Conservation (phyloP, 2,113 vertebrate species). For the Pollachius pollachius region DNA sequence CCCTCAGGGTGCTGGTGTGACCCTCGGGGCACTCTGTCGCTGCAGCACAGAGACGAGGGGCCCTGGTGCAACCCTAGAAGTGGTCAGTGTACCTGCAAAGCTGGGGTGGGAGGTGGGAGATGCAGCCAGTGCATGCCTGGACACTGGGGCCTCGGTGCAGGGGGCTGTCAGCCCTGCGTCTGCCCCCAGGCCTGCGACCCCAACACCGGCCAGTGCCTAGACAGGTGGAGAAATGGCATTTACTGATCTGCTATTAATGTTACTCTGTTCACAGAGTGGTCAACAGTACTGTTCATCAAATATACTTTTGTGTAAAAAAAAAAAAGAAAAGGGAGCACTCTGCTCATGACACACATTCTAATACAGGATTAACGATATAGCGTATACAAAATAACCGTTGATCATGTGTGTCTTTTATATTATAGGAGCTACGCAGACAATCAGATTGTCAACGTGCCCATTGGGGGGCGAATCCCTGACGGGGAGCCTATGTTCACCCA, state of each 20-base stretch:
- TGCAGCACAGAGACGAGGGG: conserved; percentile 51
- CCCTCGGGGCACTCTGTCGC: conserved; percentile 70
- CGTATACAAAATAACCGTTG: not conserved
- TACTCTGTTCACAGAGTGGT: no score
- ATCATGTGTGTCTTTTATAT: not conserved
- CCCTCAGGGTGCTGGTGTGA: conserved; percentile 82
- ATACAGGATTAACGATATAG: not conserved
- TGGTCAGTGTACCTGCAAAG: conserved; percentile 84
- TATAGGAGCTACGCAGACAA: conserved; percentile 66
- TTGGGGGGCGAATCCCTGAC: conserved; percentile 81
- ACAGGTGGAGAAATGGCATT: conserved; percentile 57
- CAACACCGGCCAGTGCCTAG: conserved; percentile 75
- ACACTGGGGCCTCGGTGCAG: conserved; percentile 82
- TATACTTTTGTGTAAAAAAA: not conserved
- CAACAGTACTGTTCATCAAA: not conserved
- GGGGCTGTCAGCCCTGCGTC: conserved; percentile 78
- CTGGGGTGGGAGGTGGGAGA: conserved; percentile 75
- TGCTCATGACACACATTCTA: not conserved
- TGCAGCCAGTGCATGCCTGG: conserved; percentile 81
- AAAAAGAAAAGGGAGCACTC: no score
- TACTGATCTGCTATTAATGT: not conserved
- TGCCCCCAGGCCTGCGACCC: conserved; percentile 80
- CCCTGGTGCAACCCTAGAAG: conserved; percentile 81
- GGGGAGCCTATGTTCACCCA: conserved; percentile 57
- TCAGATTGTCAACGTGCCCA: conserved; percentile 75